Conservation (phyloP, 2,888 invertebrate species). For the Drosophila cracens region DNA sequence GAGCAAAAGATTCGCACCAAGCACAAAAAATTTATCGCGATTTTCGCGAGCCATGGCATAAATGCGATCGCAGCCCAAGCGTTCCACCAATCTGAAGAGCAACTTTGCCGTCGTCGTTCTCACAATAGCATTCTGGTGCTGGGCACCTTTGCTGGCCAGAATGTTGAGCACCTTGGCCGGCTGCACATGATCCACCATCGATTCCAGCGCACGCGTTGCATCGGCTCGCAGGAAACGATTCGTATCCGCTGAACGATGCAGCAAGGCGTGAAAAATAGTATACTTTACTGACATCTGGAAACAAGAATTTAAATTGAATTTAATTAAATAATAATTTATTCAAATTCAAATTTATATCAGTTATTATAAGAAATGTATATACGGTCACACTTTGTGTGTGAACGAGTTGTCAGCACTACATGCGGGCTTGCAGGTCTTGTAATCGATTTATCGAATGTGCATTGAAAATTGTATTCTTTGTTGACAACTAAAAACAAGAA, state of each 20-base stretch:
- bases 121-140: constrained; percentile 95
- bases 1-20: constrained; percentile 92
- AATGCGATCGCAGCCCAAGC: constrained; percentile 90
- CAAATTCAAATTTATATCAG: background rate
- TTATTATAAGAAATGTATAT: background rate
- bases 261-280: constrained; percentile 83
- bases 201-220: constrained; percentile 90
- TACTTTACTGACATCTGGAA: background rate
- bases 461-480: background rate
- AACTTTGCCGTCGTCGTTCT: constrained; percentile 93
- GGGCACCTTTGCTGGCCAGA: constrained; percentile 89
- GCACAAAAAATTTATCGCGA: constrained; percentile 91
- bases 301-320: constrained; percentile 16
- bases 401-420: constrained; percentile 9
- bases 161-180: constrained; percentile 89
- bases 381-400: constrained; percentile 13
- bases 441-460: constrained; percentile 21
- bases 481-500: background rate
- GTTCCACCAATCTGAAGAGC: constrained; percentile 89
- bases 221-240: constrained; percentile 97
- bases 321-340: background rate
- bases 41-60: constrained; percentile 91
- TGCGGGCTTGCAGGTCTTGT: background rate
- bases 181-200: constrained; percentile 92
- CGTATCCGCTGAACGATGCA: constrained; percentile 96